Base-by-base conservation (phyloP, 2,797 vertebrate species). In the Myotis daubentonii region DNA sequence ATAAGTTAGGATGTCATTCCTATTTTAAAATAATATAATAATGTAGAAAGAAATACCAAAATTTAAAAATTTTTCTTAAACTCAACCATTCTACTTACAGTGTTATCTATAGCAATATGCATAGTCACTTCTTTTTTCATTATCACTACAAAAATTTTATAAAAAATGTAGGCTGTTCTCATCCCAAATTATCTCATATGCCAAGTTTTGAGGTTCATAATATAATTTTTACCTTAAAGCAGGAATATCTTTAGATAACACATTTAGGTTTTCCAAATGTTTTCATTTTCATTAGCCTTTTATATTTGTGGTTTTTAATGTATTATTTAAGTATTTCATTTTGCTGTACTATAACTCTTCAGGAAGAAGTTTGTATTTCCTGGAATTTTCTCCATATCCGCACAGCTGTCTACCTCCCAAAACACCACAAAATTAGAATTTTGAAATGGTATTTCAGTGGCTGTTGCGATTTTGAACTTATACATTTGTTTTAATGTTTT, bases 331-430 rank as follows among this genome's bases (percentile, higher is more conserved):
- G 71, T 75, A 22, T 53, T 78, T 92, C 38, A 38, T 44, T 93
- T 79, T 81, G 68, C 23, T 75, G 1, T 36, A 3, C 30, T 19
- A 16, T 78, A 55, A 36, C 85, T 74, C 28, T 87, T 95, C 38
- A 71, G 22, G 57, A 86, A 93, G 75, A 92, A 88, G 75, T 75
- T 62, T 86, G 28, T 82, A 33, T 95, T 86, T 82, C 49, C 51
- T 89, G 33, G 25, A 91, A 83, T 92, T 95, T 93, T 95, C 60
- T 92, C 65, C 60, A 78, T 72, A 33, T 38, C 70, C 81, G 17
- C 25, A 70, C 79, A 83, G 92, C 79, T 76, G 51, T 83, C 70
- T 90, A 8, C 10, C 68, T 81, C 75, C 23, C 6, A 2, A 72
- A 70, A 79, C 16, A 55, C n/a, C 20, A 49, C 51, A 78, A 38